Evolutionary conservation across 2,888 invertebrate genomes (phyloP), one percentile per base, ranked within the genome.

Genomic region (Drosophila atroscutellata): DNA sequence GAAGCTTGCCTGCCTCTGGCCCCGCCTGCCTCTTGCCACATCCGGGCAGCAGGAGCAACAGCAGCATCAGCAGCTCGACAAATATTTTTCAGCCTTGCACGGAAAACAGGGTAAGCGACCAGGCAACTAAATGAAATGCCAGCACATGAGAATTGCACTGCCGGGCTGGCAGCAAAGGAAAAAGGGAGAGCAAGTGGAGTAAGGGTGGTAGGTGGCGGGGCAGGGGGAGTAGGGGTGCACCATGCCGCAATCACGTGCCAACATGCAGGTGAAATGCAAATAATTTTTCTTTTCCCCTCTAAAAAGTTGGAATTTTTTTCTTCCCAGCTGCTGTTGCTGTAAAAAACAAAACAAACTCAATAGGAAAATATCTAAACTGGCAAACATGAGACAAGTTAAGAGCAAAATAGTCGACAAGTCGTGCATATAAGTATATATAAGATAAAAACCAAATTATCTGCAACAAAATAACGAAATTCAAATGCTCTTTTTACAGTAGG

Each of bases 261-360:
- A 86, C 86, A 89, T 86, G 81, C 89, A 83, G 86, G 85, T 83
- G 81, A 89, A 83, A 85, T 85, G 85, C 85, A 89, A 85, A 85
- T 85, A 86, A 86, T 86, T 86, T 86, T 86, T 81, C 75, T 83
- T 89, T 89, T 86, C 77, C 73, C 72, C 82, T 66, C n/a, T n/a
- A 26, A 71, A 71, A 55, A 72, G 72, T 68, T 75, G 61, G 55
- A 51, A 71, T 73, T 79, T 54, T 37, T 81, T 50, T 60, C 36
- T 36, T 30, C 11, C 34, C 7, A 15, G 66, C 37, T 69, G 60
- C 62, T 64, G 63, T 37, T 72, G 66, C 20, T 70, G 50, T 54
- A 64, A 62, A 56, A 65, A 30, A 52, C 3, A 36, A 56, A 42
- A 52, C 45, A 52, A 49, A 37, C 32, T 65, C 20, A 63, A 34